Evolutionary conservation across 2,797 vertebrate genomes (phyloP), one percentile per base, ranked within the genome.

Genomic region (Acrossocheilus wenchowensis): DNA sequence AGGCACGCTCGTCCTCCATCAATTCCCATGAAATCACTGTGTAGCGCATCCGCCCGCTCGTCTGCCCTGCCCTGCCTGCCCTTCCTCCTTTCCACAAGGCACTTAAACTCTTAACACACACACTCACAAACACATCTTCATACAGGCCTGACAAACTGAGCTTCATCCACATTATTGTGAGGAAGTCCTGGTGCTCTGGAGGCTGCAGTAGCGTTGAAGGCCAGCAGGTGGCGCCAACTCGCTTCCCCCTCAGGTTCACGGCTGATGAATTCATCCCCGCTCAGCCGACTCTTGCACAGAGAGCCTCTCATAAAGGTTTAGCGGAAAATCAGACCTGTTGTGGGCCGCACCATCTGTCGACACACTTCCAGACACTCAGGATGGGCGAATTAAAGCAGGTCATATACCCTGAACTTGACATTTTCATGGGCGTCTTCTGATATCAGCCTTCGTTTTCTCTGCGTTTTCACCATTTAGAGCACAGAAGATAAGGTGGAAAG

Each of bases 1-100:
- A 88, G 84, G 84, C 78, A 80, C 64, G 17, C 80, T 84, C 9
- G 21, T 68, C 86, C 87, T n/a, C 91, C 93, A 89, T 94, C 90
- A 93, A 3, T 85, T 86, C 79, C 48, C 62, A 68, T 81, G 69
- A 88, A 86, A 71, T 83, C 84, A 87, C 86, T 87, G 85, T 87
- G 78, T 83, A 82, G 73, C 41, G 52, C 62, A 23, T 64, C 57
- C 12, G 52, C 69, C 30, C 30, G 52, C 69, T 74, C 68, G 83
- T 23, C 69, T 23, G 19, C 23, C 41, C 69, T n/a, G 15, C n/a
- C 84, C 30, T 71, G 19, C 41, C 69, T n/a, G 15, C n/a, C 84
- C 30, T 71, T 72, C 60, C 23, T n/a, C 62, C 41, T 66, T 23
- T 45, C 34, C 71, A 68, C 78, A 74, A 84, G 77, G 48, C 84